Base-by-base conservation (phyloP, 2,797 vertebrate species). In the Chloroceryle amazona region DNA sequence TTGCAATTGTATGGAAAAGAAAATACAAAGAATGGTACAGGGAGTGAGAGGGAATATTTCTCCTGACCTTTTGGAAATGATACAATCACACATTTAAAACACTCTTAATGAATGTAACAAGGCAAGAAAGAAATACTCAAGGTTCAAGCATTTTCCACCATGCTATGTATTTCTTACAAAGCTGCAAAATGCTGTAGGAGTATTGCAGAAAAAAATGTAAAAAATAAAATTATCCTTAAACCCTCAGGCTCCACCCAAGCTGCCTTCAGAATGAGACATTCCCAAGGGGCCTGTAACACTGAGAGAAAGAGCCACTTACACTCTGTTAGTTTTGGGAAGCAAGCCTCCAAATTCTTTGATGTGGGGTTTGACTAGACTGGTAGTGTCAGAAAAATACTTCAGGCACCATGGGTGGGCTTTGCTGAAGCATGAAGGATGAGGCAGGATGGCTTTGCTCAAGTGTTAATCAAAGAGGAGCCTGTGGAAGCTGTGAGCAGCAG, bases 1-100 rank as follows among this genome's bases (percentile, higher is more conserved):
- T 35, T 52, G 20, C 41, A 52, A 62, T 25, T 42, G 65, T 18
- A 23, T 33, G 52, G 12, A 42, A 33, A 75, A 23, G 68, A 58
- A 9, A 49, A 14, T 8, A 8, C 7, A 33, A 65, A 65, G 11
- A 31, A 42, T 1, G 13, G 3, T 4, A 1, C 21, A 26, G 6
- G 5, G 5, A 12, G 3, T 6, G 29, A 20, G 29, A 15, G 31
- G 54, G 33, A 14, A 14, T 61, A 49, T 49, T 72, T 55, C 17
- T 78, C 29, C 8, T 3, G 2, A 22, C n/a, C 42, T 46, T 62
- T 11, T 46, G 33, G 5, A 8, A 82, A 51, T 8, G 35, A 18
- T 22, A 16, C 31, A 62, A 57, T 16, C 31, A 37, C 46, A 42
- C 39, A 10, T 62, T 82, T 49, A 67, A 81, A 90, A 31, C 22